Conservation (phyloP, 2,113 vertebrate genomes). For the Ageneiosus marmoratus region DNA sequence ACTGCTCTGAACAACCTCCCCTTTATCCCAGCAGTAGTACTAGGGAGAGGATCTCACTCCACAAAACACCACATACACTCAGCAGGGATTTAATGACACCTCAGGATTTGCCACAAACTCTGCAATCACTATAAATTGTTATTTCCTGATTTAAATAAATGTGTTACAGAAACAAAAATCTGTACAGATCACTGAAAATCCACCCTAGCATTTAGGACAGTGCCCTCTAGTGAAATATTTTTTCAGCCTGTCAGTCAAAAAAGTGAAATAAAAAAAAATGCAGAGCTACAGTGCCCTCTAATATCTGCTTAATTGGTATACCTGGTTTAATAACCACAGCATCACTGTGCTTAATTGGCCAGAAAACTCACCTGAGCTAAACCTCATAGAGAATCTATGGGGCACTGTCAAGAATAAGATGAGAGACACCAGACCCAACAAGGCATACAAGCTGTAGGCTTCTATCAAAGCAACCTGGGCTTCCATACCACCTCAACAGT, state of each 20-base stretch:
- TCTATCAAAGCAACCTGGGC: no score
- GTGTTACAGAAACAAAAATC: not conserved
- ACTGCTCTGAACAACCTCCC: not conserved
- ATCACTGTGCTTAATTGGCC: no score
- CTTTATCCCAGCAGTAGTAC: slow-evolving; percentile 12
- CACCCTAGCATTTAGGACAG: slow-evolving; percentile 21
- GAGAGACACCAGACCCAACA: no score
- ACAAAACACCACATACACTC: slow-evolving; percentile 6
- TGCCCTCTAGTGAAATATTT: slow-evolving; percentile 47
- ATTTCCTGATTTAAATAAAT: not conserved
- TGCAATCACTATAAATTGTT: not conserved
- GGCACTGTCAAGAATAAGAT: no score
- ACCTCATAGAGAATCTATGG: no score
- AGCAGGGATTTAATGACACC: not conserved
- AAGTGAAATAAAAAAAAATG: not conserved
- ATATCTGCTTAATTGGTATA: not conserved
- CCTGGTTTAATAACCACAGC: no score
- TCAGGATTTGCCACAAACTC: no score
- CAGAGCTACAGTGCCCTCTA: not conserved
- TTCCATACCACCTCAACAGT: no score
- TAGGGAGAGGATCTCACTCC: not conserved
- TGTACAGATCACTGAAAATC: not conserved
- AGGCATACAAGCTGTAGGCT: no score
- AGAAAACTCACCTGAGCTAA: no score
- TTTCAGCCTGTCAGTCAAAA: not conserved